phyloP scores from a whole-genome alignment of 2,113 vertebrate genomes.

The Bombycilla garrulus region DNA sequence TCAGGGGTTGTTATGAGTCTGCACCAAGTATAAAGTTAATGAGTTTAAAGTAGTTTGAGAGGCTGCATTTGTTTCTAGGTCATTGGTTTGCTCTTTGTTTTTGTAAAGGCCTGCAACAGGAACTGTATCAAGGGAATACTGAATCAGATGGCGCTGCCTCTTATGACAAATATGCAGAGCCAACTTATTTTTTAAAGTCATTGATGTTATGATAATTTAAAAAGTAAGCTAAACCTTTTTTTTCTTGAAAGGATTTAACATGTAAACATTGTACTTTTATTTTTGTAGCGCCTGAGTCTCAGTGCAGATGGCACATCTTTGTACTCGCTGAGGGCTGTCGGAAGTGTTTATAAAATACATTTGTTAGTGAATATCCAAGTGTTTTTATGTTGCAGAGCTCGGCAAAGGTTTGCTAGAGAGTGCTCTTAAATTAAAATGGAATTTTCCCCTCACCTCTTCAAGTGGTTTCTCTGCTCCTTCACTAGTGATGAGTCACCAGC shows the following conservation, averaged over 20 bases:
- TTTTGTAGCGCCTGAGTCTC: not conserved
- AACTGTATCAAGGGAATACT: not conserved
- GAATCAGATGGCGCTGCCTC: not conserved
- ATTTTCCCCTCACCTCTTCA: conserved; percentile 50
- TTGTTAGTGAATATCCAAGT: not conserved
- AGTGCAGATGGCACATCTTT: not conserved
- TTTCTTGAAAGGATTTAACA: fast-evolving
- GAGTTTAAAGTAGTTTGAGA: conserved; percentile 18
- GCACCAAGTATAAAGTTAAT: not conserved
- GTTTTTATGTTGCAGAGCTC: not conserved
- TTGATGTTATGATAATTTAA: not conserved
- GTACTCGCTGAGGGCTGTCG: not conserved
- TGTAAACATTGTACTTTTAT: not conserved
- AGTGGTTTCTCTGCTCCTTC: conserved; percentile 21
- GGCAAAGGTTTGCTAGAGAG: conserved; percentile 3
- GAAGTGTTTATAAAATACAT: not conserved
- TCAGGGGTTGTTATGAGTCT: not conserved
- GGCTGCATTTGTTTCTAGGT: conserved; percentile 13
- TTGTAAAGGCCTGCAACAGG: not conserved
- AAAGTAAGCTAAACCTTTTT: not conserved
- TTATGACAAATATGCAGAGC: not conserved
- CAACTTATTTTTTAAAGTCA: not conserved
- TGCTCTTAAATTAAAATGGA: conserved; percentile 28
- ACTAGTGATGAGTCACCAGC: conserved; percentile 13
- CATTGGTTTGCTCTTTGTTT: conserved; percentile 36